phyloP scores from a whole-genome alignment of 2,888 invertebrate species.

The Steromphala cineraria region DNA sequence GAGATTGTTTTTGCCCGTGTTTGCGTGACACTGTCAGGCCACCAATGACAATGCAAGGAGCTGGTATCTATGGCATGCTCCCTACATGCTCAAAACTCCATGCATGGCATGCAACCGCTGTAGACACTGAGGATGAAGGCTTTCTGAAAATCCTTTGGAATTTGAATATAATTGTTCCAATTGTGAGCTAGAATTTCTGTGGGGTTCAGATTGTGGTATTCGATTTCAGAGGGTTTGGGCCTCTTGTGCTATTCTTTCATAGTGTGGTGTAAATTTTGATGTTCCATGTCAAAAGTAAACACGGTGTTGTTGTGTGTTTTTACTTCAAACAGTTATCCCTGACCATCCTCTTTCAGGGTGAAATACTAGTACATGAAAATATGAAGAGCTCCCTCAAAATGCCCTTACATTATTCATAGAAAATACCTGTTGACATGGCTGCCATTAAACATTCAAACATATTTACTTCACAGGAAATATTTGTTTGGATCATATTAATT shows the following conservation, averaged over 20 bases:
- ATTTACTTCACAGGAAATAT: too few relatives aligned
- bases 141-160: background rate
- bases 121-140: background rate
- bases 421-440: background rate
- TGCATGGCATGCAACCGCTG: background rate
- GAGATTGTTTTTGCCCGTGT: background rate
- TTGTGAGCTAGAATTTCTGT: background rate
- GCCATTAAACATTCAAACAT: background rate
- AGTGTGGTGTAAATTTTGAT: background rate
- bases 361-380: background rate
- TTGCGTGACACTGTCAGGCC: background rate
- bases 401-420: background rate
- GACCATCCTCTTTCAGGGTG: background rate
- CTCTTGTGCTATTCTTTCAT: background rate
- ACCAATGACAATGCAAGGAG: background rate
- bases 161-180: conserved; percentile 12
- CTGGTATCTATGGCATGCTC: background rate
- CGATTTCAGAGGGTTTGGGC: background rate
- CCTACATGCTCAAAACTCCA: background rate
- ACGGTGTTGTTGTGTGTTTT: background rate
- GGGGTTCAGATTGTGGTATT: background rate
- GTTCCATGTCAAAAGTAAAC: background rate
- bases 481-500: too few relatives aligned
- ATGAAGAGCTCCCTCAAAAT: background rate
- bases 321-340: background rate